phyloP scores from a whole-genome alignment of 1,140 invertebrate species.

The Bradysia coprophila region DNA sequence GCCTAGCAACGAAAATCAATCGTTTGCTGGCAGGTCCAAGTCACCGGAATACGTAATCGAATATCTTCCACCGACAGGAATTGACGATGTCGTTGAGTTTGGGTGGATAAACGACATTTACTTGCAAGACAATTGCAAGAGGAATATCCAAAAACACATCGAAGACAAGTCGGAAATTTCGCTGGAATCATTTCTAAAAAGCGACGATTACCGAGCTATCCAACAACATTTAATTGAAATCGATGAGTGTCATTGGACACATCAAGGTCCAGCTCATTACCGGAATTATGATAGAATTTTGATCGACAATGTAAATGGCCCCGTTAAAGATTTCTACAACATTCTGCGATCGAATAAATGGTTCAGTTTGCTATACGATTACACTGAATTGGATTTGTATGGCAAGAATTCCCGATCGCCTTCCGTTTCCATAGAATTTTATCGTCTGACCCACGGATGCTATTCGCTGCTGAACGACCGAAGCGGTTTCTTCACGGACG shows the following conservation, averaged over 20 bases:
- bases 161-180: constrained; percentile 36
- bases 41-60: constrained; percentile 5
- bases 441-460: constrained; percentile 42
- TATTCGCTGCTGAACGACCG: constrained; percentile 29
- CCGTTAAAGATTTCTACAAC: constrained; percentile 23
- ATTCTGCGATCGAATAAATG: constrained; percentile 33
- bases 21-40: not conserved
- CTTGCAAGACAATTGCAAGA: constrained; percentile 23
- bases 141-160: constrained; percentile 31
- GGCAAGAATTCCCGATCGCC: constrained; percentile 21
- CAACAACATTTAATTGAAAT: constrained; percentile 24
- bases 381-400: constrained; percentile 39
- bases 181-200: constrained; percentile 30
- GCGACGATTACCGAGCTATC: constrained; percentile 26
- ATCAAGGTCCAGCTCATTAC: constrained; percentile 37
- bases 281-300: constrained; percentile 37
- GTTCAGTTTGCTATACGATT: constrained; percentile 35
- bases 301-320: constrained; percentile 23
- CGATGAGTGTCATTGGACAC: constrained; percentile 27
- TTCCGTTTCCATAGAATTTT: constrained; percentile 35
- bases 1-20: constrained; percentile 12
- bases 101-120: constrained; percentile 30
- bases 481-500: constrained; percentile 20
- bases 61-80: constrained; percentile 8
- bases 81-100: too few species aligned